A percentile compares a stretch with the other conserved stretches of the same genome.
Evolutionary conservation across 2,113 vertebrate species (phyloP).

Genomic region (Bubo bubo): DNA sequence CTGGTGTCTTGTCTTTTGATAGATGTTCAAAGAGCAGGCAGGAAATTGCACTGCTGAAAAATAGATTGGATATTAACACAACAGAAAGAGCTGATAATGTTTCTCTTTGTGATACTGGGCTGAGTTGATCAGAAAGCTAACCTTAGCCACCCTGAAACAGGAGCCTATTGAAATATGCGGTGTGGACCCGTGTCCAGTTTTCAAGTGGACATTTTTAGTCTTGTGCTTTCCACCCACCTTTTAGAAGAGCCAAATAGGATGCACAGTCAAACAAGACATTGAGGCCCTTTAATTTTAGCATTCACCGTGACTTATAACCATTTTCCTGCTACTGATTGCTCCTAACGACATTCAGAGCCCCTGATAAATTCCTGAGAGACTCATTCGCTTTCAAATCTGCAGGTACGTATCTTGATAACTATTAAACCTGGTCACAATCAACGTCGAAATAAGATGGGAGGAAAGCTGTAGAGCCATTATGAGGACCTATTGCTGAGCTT

Average conservation of each 20-base stretch:
- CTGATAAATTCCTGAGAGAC: background rate
- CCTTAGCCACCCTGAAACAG: background rate
- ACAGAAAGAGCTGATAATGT: background rate
- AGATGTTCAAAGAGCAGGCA: slow-evolving; percentile 61
- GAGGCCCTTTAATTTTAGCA: background rate
- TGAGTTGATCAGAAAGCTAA: background rate
- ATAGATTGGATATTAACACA: slow-evolving; percentile 35
- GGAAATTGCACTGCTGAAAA: slow-evolving; percentile 63
- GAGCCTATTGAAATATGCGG: background rate
- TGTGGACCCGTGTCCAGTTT: background rate
- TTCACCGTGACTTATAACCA: background rate
- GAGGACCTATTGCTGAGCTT: background rate
- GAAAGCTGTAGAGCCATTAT: background rate
- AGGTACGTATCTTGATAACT: background rate
- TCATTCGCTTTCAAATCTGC: background rate
- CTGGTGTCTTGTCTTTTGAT: slow-evolving; percentile 58
- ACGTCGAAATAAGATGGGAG: background rate
- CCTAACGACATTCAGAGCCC: background rate
- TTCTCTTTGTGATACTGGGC: background rate
- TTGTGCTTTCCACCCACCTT: background rate
- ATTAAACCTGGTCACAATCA: background rate
- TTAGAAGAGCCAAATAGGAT: background rate
- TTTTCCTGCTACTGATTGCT: background rate
- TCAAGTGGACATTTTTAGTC: background rate
- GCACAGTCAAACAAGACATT: background rate